A percentile compares a stretch with the other conserved stretches of the same genome.
Conservation (phyloP, 1,140 invertebrate species). For the Teleopsis dalmanni region DNA sequence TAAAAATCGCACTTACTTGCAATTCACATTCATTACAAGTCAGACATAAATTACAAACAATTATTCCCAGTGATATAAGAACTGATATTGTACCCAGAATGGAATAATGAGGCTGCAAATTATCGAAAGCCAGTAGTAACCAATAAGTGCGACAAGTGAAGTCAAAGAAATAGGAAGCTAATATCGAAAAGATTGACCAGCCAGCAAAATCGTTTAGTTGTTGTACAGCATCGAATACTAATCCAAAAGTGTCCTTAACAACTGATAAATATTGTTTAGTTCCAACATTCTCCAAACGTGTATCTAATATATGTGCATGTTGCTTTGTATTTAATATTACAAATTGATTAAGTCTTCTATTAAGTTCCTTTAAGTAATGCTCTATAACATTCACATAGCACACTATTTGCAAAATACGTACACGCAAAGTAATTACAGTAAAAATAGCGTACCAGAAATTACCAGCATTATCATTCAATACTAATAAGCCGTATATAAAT, state of each 20-base stretch:
- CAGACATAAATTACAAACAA: not conserved
- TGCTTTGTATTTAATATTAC: not conserved
- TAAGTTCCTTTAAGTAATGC: slow-evolving; percentile 2
- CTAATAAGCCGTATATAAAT: not conserved
- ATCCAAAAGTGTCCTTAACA: slow-evolving; percentile 5
- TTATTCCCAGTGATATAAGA: not conserved
- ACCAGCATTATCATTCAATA: not conserved
- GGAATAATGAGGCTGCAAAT: not conserved
- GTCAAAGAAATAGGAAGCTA: slow-evolving; percentile 9
- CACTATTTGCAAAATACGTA: slow-evolving; percentile 10
- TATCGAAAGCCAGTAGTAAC: slow-evolving; percentile 10
- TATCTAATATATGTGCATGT: not conserved
- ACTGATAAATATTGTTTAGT: slow-evolving; percentile 1
- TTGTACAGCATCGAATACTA: slow-evolving; percentile 3
- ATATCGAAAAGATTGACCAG: slow-evolving; percentile 10
- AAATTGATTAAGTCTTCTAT: slow-evolving; percentile 7
- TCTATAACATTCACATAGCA: slow-evolving; percentile 8
- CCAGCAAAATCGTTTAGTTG: slow-evolving; percentile 11
- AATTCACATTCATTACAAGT: not conserved
- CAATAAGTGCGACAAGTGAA: slow-evolving; percentile 16
- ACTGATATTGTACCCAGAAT: not conserved
- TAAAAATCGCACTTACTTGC: not conserved
- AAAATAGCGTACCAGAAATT: slow-evolving; percentile 9
- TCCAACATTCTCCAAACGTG: slow-evolving; percentile 3
- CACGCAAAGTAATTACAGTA: slow-evolving; percentile 5